Evolutionary conservation across 2,888 invertebrate genomes (phyloP).

Genomic region (Catonia carolina): DNA sequence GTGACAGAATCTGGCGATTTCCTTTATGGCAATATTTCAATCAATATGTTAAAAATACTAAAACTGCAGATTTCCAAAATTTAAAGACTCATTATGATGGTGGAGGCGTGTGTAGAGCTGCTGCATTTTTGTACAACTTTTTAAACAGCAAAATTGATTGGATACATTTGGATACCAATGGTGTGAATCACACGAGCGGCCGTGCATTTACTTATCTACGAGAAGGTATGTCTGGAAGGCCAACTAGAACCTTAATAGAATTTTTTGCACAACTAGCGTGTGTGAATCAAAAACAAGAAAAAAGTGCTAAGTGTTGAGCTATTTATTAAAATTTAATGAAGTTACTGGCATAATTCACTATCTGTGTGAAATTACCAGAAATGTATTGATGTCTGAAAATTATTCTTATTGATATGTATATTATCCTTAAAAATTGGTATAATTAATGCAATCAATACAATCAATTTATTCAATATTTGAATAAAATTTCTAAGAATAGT

Average conservation of each 20-base stretch:
- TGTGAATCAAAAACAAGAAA: slow-evolving; percentile 2
- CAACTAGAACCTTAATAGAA: slow-evolving; percentile 67
- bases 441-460: no score
- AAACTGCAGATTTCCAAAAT: slow-evolving; percentile 15
- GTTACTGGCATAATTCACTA: no score
- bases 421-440: no score
- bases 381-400: no score
- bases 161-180: slow-evolving; percentile 76
- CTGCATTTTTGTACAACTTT: slow-evolving; percentile 59
- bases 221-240: slow-evolving; percentile 66
- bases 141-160: slow-evolving; percentile 65
- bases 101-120: slow-evolving; percentile 27
- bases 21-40: slow-evolving; percentile 47
- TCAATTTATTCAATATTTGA: no score
- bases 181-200: slow-evolving; percentile 61
- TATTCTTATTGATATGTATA: no score
- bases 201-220: slow-evolving; percentile 49
- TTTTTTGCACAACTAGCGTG: slow-evolving; percentile 51
- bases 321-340: no score
- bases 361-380: no score
- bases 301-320: no score
- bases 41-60: slow-evolving; percentile 11
- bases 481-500: no score
- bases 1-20: slow-evolving; percentile 77
- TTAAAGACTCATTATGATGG: slow-evolving; percentile 2